Percentiles rank a stretch among this genome's conserved stretches.
These are phyloP conservation scores for Nematolebias whitei DNA, from an alignment of 2,113 vertebrate species.

Conservation along the genomic window DNA sequence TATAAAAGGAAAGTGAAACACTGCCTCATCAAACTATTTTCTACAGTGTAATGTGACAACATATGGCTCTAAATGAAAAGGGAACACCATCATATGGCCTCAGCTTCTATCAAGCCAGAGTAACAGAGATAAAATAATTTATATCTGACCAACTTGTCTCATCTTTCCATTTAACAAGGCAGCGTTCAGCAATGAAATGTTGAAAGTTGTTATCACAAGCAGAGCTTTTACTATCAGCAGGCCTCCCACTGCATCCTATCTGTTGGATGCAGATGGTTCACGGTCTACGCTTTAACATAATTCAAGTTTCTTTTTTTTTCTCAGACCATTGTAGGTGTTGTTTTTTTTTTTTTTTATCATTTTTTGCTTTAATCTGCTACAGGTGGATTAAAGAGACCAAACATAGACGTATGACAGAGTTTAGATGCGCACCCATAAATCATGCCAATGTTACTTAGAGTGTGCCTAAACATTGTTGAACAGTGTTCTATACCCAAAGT, in stretches of 20 bases:
- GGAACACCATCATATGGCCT: background rate
- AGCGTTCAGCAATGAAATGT: constrained; percentile 7
- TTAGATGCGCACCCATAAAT: background rate
- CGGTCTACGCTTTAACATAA: constrained; percentile 48
- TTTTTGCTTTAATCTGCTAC: constrained; percentile 50
- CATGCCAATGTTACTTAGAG: background rate
- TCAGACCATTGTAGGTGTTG: too few species aligned
- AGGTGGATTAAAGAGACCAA: constrained; percentile 1
- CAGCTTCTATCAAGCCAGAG: background rate
- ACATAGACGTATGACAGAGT: background rate
- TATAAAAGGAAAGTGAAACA: background rate
- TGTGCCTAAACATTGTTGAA: background rate
- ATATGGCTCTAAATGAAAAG: background rate
- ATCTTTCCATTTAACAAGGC: constrained; percentile 7
- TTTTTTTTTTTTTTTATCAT: constrained; percentile 22
- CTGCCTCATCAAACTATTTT: background rate
- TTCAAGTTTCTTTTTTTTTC: constrained; percentile 44
- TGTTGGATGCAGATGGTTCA: constrained; percentile 16
- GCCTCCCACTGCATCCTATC: background rate
- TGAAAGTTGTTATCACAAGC: constrained; percentile 19
- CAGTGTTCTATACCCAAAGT: too few species aligned
- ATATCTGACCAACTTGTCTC: constrained; percentile 1
- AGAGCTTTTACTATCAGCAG: background rate
- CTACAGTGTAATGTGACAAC: background rate
- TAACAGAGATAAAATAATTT: constrained; percentile 7